Evolutionary conservation across 2,797 vertebrate genomes (phyloP), one percentile per base, ranked within the genome.

Genomic region (Tangara arthus): DNA sequence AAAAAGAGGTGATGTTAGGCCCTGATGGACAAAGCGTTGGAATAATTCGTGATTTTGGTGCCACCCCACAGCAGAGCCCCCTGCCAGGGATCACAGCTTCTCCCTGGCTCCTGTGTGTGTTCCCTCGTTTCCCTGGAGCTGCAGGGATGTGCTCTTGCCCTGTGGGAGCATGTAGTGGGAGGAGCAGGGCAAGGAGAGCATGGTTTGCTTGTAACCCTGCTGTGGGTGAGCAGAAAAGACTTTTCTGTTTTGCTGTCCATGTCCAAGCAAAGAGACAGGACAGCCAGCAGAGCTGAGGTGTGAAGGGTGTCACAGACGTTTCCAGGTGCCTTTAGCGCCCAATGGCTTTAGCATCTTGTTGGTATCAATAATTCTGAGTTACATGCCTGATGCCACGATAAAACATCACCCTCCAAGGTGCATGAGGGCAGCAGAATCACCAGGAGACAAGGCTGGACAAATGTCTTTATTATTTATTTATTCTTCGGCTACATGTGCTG

Each of bases 31-130:
- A 37, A 65, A 55, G 8, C 2, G 1, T 52, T 65, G 52, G 56
- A 77, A 27, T 61, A 16, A 23, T 46, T 70, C 4, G 17, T 39
- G 15, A 9, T 49, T 89, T 73, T 64, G 49, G 28, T 82, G 69
- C 34, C 15, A 23, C 20, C 64, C 12, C 64, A 73, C 50, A 26
- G 70, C 2, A 17, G 32, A 83, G 34, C 9, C 34, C 15, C 26
- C 44, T 60, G 53, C 12, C 19, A 49, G 68, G 26, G 52, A 5
- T 15, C 28, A 5, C 39, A 81, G 30, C 32, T 79, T 69, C 12
- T 5, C 1, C 65, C 47, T 50, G 50, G 6, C 41, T 76, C 9
- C 42, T 0, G 0, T 5, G 15, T 7, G 6, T 23, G 22, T 6
- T 49, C 65, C 23, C 32, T 53, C 8, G 0, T 23, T 68, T 60